Conservation (phyloP, 2,888 invertebrate genomes). For the Sturmia bella region DNA sequence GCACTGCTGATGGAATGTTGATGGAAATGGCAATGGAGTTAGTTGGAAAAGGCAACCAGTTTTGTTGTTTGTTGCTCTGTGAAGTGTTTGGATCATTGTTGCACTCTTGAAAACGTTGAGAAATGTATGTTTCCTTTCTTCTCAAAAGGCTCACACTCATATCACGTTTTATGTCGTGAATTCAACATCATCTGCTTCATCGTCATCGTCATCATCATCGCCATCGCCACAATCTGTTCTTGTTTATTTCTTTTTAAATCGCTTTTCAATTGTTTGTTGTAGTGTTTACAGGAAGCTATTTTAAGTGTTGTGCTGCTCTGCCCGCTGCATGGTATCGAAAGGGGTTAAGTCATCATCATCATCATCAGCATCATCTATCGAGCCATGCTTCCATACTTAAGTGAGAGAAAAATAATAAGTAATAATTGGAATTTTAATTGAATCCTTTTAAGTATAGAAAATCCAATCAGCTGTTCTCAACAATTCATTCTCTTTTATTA, state of each 20-base stretch:
- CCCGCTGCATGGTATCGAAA: conserved; percentile 15
- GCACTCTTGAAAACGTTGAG: not conserved
- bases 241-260: conserved; percentile 34
- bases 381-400: not conserved
- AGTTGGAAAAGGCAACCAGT: conserved; percentile 1
- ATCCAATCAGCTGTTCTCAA: conserved; percentile 38
- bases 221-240: conserved; percentile 28
- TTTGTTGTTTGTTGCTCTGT: conserved; percentile 3
- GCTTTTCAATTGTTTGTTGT: conserved; percentile 5
- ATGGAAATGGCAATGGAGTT: conserved; percentile 50
- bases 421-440: conserved; percentile 60
- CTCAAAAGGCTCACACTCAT: conserved; percentile 13
- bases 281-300: conserved; percentile 51
- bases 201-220: conserved; percentile 19
- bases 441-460: conserved; percentile 36
- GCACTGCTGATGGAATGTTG: conserved; percentile 62
- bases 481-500: not conserved
- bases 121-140: conserved; percentile 1
- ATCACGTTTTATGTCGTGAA: conserved; percentile 39
- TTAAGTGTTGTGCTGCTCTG: conserved; percentile 38
- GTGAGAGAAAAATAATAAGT: conserved; percentile 27
- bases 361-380: too few species aligned
- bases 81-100: not conserved
- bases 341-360: conserved; percentile 42
- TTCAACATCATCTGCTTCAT: conserved; percentile 21